Evolutionary conservation across 2,888 invertebrate genomes (phyloP), one percentile per base, ranked within the genome.

Genomic region (Eupithecia subumbrata): DNA sequence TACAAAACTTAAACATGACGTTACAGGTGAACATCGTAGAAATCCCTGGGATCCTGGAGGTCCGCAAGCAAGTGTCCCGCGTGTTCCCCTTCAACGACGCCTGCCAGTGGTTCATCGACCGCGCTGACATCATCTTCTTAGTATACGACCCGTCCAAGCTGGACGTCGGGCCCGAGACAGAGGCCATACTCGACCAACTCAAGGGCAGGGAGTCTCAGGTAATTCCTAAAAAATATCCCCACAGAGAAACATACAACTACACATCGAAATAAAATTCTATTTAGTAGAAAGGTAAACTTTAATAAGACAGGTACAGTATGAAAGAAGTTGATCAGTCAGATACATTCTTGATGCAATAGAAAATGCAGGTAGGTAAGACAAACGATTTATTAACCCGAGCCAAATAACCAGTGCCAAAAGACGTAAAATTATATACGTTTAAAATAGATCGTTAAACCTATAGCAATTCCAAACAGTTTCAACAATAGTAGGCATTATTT

Each of bases 71-170:
- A 95, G 97, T 98, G 71, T 98, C 98, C 71, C 96, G 98, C 72
- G 96, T 98, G 77, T 99, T 99, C 88, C 98, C 99, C 73, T 98
- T 98, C 94, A 98, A 98, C 88, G 98, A 99, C 88, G 99, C 98
- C 70, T 98, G 98, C 89, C 98, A 98, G 91, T 99, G 99, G 99
- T 99, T 99, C 94, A 98, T 99, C 86, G 98, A 99, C 92, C 96
- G 98, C 79, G 98, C 99, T 37, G 98, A 99, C 90, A 97, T 99
- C 83, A 98, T 99, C 89, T 98, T 99, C 95, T 96, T 99, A 75
- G 97, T 99, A 48, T 99, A 99, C 90, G 99, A 99, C 94, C 98
- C 99, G 78, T 97, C 98, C 52, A 99, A 99, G 94, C 96, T 99
- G 84, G 99, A 99, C 90, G 98, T 98, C 79, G 99, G 99, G 74